These are phyloP conservation scores for Orthonychiurus folsomi DNA, from an alignment of 2,888 invertebrate species.

Conservation along the genomic window DNA sequence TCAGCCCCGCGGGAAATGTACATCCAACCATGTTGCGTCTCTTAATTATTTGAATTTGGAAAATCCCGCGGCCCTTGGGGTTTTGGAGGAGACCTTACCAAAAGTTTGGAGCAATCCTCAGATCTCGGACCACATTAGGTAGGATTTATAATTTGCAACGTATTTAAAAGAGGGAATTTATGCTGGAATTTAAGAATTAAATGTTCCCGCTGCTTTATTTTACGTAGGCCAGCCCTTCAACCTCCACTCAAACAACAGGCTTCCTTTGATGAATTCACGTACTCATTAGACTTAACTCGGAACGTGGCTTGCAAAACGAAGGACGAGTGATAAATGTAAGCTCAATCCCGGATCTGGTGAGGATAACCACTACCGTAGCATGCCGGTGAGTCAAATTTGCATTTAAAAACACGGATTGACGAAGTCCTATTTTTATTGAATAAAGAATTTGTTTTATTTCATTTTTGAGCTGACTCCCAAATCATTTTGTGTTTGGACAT, in stretches of 20 bases:
- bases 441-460: no score
- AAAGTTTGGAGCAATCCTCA: constrained; percentile 69
- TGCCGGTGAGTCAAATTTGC: constrained; percentile 38
- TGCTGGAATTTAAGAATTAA: constrained; percentile 7
- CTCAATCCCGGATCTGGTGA: constrained; percentile 32
- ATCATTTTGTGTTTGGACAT: no score
- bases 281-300: constrained; percentile 72
- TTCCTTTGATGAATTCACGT: constrained; percentile 70
- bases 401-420: no score
- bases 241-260: constrained; percentile 77
- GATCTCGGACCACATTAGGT: constrained; percentile 46
- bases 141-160: background rate
- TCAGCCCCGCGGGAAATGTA: no score
- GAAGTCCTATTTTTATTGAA: no score
- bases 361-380: constrained; percentile 34
- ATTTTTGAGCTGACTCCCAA: no score
- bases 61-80: constrained; percentile 21
- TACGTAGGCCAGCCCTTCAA: constrained; percentile 56
- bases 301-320: constrained; percentile 60
- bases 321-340: constrained; percentile 40
- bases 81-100: constrained; percentile 48
- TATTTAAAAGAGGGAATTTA: no score
- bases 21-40: no score
- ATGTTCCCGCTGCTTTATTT: constrained; percentile 25
- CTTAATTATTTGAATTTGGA: constrained; percentile 40